Evolutionary conservation across 2,113 vertebrate species (phyloP), one percentile per base, ranked within the genome.

Genomic region (Colistium nudipinnis): DNA sequence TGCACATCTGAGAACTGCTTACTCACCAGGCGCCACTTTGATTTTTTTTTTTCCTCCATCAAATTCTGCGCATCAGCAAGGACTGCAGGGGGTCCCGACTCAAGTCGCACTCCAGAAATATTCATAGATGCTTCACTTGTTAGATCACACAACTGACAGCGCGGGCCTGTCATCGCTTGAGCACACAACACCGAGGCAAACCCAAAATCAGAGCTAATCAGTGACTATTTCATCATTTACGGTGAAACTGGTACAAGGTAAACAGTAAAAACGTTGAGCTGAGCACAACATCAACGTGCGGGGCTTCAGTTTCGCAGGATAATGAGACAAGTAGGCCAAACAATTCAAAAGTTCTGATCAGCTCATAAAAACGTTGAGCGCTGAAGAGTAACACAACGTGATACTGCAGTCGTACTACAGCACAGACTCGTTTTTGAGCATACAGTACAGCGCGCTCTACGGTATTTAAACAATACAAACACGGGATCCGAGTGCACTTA

Each of bases 151-250:
- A 65, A 41, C 63, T 45, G 63, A 63, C 48, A 48, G 75, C 67
- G n/a, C 52, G 44, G 38, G 60, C 43, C 27, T 70, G 70, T 66
- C 63, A 57, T 24, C 62, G 49, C 39, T n/a, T 65, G 16, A 52
- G 64, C 68, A 78, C 52, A 63, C 54, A 60, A 60, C 41, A 43
- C 35, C 6, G n/a, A 33, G 43, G 62, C 57, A 71, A 72, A 9
- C 14, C 60, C 39, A 68, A 73, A 66, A 51, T 13, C 49, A 77
- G 24, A 49, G 55, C 44, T 57, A 75, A 74, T 74, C 67, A 71
- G 64, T 72, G 70, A 33, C 56, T 65, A 48, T 66, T 78, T 69
- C 87, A 88, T 81, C 60, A 81, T 85, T 79, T 72, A 88, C 24
- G 31, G 33, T 31, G 49, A 4, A 48, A 66, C 20, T 12, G 33